Conservation (phyloP, 2,888 invertebrate species). For the Polyommatus iphigenia region DNA sequence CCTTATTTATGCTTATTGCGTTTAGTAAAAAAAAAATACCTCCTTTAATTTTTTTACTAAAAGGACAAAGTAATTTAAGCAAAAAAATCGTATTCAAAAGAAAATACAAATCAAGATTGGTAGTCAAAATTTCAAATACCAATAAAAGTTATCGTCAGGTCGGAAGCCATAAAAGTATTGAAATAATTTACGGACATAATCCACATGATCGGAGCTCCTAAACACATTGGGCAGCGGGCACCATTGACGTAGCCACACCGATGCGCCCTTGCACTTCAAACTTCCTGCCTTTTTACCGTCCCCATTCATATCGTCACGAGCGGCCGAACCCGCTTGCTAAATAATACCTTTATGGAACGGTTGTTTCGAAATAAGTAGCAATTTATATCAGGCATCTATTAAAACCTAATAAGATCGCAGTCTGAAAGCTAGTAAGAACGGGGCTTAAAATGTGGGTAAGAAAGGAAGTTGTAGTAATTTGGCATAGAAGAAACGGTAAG, state of each 20-base stretch:
- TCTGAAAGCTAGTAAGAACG: not conserved
- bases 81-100: not conserved
- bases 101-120: not conserved
- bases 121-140: not conserved
- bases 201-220: not conserved
- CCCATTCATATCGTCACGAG: constrained; percentile 47
- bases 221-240: not conserved
- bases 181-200: constrained; percentile 14
- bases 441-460: no score
- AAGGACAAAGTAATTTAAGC: not conserved
- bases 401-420: not conserved
- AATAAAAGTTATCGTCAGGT: not conserved
- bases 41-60: not conserved
- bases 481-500: not conserved
- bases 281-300: constrained; percentile 45
- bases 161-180: not conserved
- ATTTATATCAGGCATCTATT: not conserved
- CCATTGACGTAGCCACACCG: constrained; percentile 33
- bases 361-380: constrained; percentile 24
- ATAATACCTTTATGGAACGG: constrained; percentile 32
- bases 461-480: no score
- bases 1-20: not conserved
- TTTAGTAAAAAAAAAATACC: no score
- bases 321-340: constrained; percentile 35
- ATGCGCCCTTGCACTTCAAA: constrained; percentile 48